These are phyloP conservation scores for Diplogasteroides magnus DNA, from an alignment of 1,140 invertebrate genomes.

Conservation along the genomic window DNA sequence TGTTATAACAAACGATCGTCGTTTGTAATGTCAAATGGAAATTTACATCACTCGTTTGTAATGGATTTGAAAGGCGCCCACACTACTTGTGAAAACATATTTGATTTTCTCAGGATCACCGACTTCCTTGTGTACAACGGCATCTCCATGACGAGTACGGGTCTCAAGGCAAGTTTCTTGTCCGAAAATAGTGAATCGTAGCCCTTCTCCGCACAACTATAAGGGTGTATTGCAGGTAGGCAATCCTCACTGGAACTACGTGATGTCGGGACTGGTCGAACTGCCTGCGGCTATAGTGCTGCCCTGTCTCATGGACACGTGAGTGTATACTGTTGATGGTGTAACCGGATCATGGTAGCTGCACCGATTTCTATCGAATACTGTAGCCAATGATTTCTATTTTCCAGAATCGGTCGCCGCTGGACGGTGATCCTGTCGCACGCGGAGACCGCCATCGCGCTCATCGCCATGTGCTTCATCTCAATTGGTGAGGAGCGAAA, in stretches of 20 bases:
- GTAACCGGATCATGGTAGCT: too few species aligned
- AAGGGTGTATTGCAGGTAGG: neutral
- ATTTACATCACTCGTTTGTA: too few species aligned
- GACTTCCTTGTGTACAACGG: neutral
- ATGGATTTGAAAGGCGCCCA: too few species aligned
- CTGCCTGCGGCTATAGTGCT: neutral
- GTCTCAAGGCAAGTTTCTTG: neutral
- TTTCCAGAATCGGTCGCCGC: neutral
- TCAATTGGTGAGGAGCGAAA: neutral
- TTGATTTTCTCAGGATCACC: neutral
- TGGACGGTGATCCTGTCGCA: neutral
- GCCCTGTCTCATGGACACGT: neutral
- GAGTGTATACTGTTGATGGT: neutral
- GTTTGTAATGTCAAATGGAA: too few species aligned
- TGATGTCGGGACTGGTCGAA: neutral
- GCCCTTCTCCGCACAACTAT: too few species aligned
- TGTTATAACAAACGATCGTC: too few species aligned
- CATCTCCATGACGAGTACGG: neutral
- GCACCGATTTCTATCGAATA: too few species aligned
- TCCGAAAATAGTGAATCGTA: neutral
- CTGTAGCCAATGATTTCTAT: neutral
- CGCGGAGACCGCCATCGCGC: neutral
- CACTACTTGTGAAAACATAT: too few species aligned
- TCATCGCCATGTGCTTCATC: neutral
- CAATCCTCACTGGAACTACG: neutral